Conservation (phyloP, 2,113 vertebrate genomes). For the Dromiciops gliroides region DNA sequence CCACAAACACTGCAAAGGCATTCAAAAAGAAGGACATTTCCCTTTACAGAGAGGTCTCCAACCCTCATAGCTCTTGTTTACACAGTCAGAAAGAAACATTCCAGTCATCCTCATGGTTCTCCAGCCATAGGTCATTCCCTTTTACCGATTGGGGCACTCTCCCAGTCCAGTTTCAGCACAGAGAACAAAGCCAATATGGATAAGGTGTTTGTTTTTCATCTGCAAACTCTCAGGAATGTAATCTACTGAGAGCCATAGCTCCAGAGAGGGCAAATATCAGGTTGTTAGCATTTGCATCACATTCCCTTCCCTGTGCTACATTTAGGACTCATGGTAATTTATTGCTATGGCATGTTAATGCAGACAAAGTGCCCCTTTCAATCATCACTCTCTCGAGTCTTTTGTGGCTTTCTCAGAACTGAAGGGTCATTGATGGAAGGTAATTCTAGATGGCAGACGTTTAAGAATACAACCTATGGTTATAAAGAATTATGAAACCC, state of each 20-base stretch:
- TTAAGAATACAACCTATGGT: neutral
- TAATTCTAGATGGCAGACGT: neutral
- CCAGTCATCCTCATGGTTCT: neutral
- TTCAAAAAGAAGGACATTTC: neutral
- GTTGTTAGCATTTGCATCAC: neutral
- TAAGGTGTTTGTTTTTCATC: neutral
- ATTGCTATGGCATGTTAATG: neutral
- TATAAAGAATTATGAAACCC: slow-evolving; percentile 5
- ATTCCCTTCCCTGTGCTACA: neutral
- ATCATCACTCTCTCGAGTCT: neutral
- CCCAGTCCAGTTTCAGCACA: neutral
- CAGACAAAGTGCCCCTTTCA: neutral
- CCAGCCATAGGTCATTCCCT: neutral
- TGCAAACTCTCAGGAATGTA: neutral
- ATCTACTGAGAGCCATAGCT: neutral
- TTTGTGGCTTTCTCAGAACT: slow-evolving; percentile 20
- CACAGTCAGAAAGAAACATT: neutral
- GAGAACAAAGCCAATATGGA: neutral
- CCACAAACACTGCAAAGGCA: neutral
- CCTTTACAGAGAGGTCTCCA: neutral
- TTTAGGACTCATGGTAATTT: neutral
- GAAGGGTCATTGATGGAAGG: neutral
- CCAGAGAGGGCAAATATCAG: neutral
- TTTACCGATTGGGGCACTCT: neutral
- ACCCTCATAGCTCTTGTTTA: neutral